Evolutionary conservation across 2,888 invertebrate genomes (phyloP).

Genomic region (Oligia latruncula): DNA sequence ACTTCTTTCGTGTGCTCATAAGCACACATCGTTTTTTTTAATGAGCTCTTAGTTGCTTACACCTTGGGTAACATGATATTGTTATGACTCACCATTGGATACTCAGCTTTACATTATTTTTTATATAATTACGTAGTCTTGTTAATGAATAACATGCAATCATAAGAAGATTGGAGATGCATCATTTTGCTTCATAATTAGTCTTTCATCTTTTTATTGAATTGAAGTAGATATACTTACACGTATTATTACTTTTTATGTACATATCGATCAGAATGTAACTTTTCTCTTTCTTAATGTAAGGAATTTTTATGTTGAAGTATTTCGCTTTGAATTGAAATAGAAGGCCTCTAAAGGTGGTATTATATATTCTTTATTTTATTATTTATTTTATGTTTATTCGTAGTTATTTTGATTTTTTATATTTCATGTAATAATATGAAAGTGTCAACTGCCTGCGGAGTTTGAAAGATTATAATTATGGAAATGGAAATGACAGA

Average conservation of each 20-base stretch:
- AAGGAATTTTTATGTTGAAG: conserved; percentile 16
- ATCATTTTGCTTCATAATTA: conserved; percentile 33
- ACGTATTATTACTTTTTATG: conserved; percentile 26
- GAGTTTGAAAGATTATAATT: not conserved
- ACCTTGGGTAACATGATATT: not conserved
- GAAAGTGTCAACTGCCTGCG: not conserved
- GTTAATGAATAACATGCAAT: conserved; percentile 36
- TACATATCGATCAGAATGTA: not conserved
- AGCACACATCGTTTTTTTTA: not conserved
- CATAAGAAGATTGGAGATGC: conserved; percentile 20
- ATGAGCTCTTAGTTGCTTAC: not conserved
- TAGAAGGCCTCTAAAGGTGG: not conserved
- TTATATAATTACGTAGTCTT: conserved; percentile 22
- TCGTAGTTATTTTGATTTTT: not conserved
- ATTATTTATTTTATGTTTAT: too few relatives aligned
- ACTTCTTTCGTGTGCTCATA: not conserved
- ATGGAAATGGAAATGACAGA: not conserved
- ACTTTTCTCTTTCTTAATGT: conserved; percentile 26
- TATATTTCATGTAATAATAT: not conserved
- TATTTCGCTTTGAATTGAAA: conserved; percentile 13
- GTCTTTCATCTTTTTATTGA: conserved; percentile 35
- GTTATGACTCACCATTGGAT: not conserved
- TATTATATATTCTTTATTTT: not conserved
- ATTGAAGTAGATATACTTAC: not conserved
- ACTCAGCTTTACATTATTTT: conserved; percentile 18